Percentiles rank a stretch among this genome's conserved stretches.
These are phyloP conservation scores for Drosophila cognata DNA, from an alignment of 2,888 invertebrate genomes.

Conservation along the genomic window DNA sequence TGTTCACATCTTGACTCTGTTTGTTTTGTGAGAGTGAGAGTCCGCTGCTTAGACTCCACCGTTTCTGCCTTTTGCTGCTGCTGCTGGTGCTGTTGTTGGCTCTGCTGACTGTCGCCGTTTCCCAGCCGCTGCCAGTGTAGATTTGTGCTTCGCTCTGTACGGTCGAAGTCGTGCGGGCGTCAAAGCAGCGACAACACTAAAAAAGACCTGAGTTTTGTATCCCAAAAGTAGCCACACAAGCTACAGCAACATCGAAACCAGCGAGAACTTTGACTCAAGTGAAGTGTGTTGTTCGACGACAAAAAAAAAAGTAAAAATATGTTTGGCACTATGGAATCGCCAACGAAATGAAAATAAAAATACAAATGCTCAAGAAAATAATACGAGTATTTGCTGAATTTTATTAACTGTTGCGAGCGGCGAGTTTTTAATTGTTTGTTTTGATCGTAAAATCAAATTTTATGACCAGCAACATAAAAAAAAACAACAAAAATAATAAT, in stretches of 20 bases:
- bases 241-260: slow-evolving; percentile 36
- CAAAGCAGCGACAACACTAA: slow-evolving; percentile 37
- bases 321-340: slow-evolving; percentile 3
- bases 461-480: slow-evolving; percentile 78
- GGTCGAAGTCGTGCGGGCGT: slow-evolving; percentile 83
- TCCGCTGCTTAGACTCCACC: slow-evolving; percentile 64
- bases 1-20: slow-evolving; percentile 63
- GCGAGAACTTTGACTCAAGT: slow-evolving; percentile 50
- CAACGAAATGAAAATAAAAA: slow-evolving; percentile 9
- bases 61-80: slow-evolving; percentile 47
- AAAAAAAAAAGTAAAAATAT: slow-evolving; percentile 7
- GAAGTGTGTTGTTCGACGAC: slow-evolving; percentile 37
- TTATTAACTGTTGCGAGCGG: slow-evolving; percentile 75
- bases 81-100: slow-evolving; percentile 51
- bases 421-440: slow-evolving; percentile 84
- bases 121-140: slow-evolving; percentile 84
- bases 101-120: slow-evolving; percentile 54
- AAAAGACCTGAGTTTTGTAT: slow-evolving; percentile 27
- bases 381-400: slow-evolving; percentile 49
- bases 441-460: slow-evolving; percentile 84
- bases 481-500: slow-evolving; percentile 35
- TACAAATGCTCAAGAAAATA: slow-evolving; percentile 2
- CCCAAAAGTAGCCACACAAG: slow-evolving; percentile 38
- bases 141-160: slow-evolving; percentile 85
- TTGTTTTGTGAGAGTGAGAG: slow-evolving; percentile 57